Conservation (phyloP, 2,888 invertebrate species). For the Protonemura montana region DNA sequence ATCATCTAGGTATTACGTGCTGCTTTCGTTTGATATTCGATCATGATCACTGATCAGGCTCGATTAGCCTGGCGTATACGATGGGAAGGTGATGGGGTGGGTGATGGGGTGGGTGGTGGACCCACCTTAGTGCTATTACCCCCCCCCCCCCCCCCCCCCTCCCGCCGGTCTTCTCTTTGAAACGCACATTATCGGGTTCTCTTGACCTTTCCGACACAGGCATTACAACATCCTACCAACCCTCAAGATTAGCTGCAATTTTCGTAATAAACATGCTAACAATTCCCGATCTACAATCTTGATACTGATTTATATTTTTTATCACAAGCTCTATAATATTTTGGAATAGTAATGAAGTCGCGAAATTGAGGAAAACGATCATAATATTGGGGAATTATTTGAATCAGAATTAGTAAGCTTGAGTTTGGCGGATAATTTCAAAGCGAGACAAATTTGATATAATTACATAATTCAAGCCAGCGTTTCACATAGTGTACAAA, state of each 20-base stretch:
- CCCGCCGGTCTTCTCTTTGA: neutral
- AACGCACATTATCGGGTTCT: neutral
- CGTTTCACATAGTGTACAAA: neutral
- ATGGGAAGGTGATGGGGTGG: neutral
- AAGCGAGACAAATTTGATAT: neutral
- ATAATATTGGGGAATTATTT: neutral
- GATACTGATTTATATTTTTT: neutral
- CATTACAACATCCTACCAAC: neutral
- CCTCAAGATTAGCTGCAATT: neutral
- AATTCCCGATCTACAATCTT: neutral
- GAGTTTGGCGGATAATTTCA: neutral
- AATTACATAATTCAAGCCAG: neutral
- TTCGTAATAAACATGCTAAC: slow-evolving; percentile 26
- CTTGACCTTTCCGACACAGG: neutral
- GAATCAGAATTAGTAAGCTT: neutral
- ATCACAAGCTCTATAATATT: neutral
- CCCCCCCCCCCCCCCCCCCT: neutral
- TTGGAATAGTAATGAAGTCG: neutral
- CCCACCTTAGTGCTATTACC: neutral
- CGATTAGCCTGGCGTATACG: neutral
- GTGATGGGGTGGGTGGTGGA: too few relatives aligned
- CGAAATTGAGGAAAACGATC: neutral
- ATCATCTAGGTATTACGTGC: neutral
- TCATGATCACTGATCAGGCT: neutral
- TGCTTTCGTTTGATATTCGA: slow-evolving; percentile 15